These are phyloP conservation scores for Saturnia pavonia DNA, from an alignment of 2,888 invertebrate species.

Conservation along the genomic window DNA sequence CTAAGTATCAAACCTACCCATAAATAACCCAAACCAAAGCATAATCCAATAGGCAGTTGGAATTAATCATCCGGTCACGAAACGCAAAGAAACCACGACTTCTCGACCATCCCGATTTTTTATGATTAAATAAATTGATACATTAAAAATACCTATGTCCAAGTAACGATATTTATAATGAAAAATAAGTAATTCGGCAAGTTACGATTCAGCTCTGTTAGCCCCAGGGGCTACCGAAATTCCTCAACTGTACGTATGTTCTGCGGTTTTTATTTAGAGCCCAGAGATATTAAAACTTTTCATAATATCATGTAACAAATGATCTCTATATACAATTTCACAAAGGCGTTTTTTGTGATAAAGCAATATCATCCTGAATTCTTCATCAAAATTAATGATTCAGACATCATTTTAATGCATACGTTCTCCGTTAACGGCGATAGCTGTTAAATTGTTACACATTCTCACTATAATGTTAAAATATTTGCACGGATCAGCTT, in stretches of 20 bases:
- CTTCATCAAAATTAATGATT: too few relatives aligned
- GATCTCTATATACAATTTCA: background rate
- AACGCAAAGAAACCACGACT: background rate
- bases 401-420: too few relatives aligned
- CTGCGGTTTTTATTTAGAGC: background rate
- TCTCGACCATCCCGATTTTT: background rate
- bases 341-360: too few relatives aligned
- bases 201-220: slow-evolving; percentile 49
- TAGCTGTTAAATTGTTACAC: too few relatives aligned
- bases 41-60: background rate
- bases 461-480: too few relatives aligned
- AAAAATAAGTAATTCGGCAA: slow-evolving; percentile 34
- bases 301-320: background rate
- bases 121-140: background rate
- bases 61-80: background rate
- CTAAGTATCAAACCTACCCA: background rate
- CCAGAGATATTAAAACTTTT: background rate
- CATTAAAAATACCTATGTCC: background rate
- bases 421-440: too few relatives aligned
- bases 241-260: slow-evolving; percentile 53
- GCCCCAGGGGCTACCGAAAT: slow-evolving; percentile 74
- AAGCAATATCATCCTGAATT: too few relatives aligned
- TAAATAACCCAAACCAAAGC: background rate
- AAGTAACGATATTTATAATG: too few relatives aligned
- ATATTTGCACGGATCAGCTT: too few relatives aligned